Evolutionary conservation across 23 tunicate species (phyloP), one percentile per base, ranked within the genome.

Genomic region (Styela clava): DNA sequence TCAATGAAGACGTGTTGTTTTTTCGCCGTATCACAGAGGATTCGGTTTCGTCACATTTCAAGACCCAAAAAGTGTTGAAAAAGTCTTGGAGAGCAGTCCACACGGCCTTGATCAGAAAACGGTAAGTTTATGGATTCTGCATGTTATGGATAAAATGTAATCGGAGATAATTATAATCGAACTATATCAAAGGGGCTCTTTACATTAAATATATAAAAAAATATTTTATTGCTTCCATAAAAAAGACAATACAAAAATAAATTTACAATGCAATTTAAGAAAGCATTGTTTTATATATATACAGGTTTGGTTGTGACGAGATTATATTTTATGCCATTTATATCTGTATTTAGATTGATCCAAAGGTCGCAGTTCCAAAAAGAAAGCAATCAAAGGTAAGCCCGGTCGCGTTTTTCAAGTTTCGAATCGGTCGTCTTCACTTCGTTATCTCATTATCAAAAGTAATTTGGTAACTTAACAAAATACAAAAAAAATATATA

Each of bases 301-400:
- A n/a, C n/a, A n/a, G n/a, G n/a, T n/a, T n/a, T n/a, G n/a, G n/a
- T n/a, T n/a, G n/a, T n/a, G n/a, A n/a, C n/a, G n/a, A n/a, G n/a
- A n/a, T n/a, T n/a, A n/a, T n/a, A n/a, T n/a, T n/a, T n/a, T n/a
- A n/a, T n/a, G n/a, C n/a, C n/a, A n/a, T n/a, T n/a, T n/a, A n/a
- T n/a, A n/a, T n/a, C n/a, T n/a, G n/a, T n/a, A n/a, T n/a, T 37
- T 61, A 94, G 98, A 94, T 94, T 74, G 98, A 94, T 44, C 95
- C 98, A 24, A 94, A 94, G 65, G 72, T 94, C 51, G 98, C 98
- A 1, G 74, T 94, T 27, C 95, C 98, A 23, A 78, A 82, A 35
- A 94, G 88, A 78, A 82, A 61, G 5, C 88, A 90, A 62, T 27
- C 95, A 18, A 77, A 87, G 88, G 98, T 88, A 78, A 87, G 94